A percentile compares a stretch with the other conserved stretches of the same genome.
Evolutionary conservation across 2,888 invertebrate genomes (phyloP).

Genomic region (Drosophila percnosoma): DNA sequence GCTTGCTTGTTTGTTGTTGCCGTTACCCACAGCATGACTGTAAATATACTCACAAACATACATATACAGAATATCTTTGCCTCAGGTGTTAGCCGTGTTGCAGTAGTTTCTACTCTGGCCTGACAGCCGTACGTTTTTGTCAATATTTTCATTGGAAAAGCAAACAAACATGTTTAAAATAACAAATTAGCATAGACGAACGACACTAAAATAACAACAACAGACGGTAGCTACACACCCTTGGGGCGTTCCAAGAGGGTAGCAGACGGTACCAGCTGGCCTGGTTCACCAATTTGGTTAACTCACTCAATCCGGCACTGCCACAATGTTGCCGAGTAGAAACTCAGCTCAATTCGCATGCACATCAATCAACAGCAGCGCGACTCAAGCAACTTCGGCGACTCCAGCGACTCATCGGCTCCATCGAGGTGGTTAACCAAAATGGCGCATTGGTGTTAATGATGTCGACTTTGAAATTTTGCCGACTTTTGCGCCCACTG

Average conservation of each 20-base stretch:
- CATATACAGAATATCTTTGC: conserved; percentile 42
- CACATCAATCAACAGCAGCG: conserved; percentile 66
- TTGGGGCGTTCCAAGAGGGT: conserved; percentile 39
- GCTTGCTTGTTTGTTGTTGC: conserved; percentile 68
- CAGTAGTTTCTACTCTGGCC: conserved; percentile 32
- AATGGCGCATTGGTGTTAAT: conserved; percentile 75
- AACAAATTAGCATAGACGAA: conserved; percentile 78
- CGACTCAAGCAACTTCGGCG: conserved; percentile 16
- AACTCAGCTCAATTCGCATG: conserved; percentile 21
- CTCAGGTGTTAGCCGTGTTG: conserved; percentile 63
- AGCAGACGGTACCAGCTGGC: conserved; percentile 40
- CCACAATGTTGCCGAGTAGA: conserved; percentile 29
- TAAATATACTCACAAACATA: conserved; percentile 5
- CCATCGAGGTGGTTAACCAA: conserved; percentile 41
- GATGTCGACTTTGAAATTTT: conserved; percentile 79
- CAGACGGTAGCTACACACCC: conserved; percentile 35
- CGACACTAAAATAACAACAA: conserved; percentile 64
- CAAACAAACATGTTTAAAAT: conserved; percentile 81
- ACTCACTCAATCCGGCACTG: conserved; percentile 55
- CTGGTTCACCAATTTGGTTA: conserved; percentile 65
- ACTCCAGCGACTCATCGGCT: conserved; percentile 38
- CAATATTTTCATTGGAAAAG: conserved; percentile 73
- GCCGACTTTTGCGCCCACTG: conserved; percentile 70
- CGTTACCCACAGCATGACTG: conserved; percentile 29
- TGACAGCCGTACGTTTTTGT: conserved; percentile 46